Evolutionary conservation across 2,113 vertebrate species (phyloP).

Genomic region (Oophaga pumilio): DNA sequence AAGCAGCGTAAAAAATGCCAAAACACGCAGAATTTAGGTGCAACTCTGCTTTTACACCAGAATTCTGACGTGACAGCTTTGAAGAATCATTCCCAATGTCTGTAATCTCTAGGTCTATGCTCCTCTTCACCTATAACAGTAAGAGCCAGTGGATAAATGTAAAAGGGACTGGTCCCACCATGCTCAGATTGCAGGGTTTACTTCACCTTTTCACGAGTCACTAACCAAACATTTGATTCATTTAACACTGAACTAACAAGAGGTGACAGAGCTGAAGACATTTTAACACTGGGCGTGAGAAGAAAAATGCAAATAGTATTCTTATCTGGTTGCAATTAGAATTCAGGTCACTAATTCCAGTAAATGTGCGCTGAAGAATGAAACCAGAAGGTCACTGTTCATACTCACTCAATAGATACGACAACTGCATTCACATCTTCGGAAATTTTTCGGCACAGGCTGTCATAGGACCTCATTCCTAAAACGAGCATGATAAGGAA

Average conservation of each 20-base stretch:
- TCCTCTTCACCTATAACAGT: background rate
- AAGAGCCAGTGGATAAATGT: background rate
- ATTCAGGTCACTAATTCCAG: background rate
- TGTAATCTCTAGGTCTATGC: too few species aligned
- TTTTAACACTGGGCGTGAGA: background rate
- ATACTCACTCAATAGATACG: constrained; percentile 90
- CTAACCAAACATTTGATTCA: background rate
- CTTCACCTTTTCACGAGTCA: background rate
- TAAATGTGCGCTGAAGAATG: background rate
- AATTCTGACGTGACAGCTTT: too few species aligned
- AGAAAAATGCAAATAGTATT: background rate
- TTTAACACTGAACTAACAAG: background rate
- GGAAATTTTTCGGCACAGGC: constrained; percentile 83
- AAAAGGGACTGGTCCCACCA: background rate
- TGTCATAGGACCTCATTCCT: constrained; percentile 88
- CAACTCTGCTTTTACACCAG: too few species aligned
- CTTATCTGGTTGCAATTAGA: background rate
- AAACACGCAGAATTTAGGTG: too few species aligned
- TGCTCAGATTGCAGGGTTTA: too few species aligned
- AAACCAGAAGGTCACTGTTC: background rate
- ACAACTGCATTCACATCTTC: constrained; percentile 87
- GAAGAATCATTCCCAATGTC: too few species aligned
- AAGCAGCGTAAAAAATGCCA: too few species aligned
- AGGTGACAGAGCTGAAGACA: background rate
- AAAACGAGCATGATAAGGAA: background rate